phyloP scores from a whole-genome alignment of 1,140 invertebrate genomes.

The Hyphantria cunea region DNA sequence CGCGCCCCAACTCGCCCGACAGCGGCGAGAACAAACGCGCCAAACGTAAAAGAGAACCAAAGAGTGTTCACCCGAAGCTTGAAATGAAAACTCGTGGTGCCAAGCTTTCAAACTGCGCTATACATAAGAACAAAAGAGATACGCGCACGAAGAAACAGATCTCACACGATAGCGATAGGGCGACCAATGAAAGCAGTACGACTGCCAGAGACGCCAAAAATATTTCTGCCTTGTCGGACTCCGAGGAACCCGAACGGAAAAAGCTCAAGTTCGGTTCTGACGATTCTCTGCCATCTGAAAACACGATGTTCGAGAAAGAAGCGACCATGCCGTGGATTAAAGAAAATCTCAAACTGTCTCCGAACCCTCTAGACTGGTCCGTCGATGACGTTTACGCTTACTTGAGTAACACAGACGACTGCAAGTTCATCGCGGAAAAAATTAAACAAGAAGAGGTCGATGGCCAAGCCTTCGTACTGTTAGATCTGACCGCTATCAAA shows the following conservation, averaged over 20 bases:
- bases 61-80: constrained; percentile 72
- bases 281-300: constrained; percentile 69
- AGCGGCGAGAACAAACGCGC: constrained; percentile 79
- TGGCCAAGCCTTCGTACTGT: constrained; percentile 88
- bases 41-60: constrained; percentile 65
- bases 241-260: constrained; percentile 76
- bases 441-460: constrained; percentile 90
- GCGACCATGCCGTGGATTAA: constrained; percentile 56
- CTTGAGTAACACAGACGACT: constrained; percentile 86
- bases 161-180: constrained; percentile 63
- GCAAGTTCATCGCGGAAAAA: constrained; percentile 85
- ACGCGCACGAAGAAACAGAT: constrained; percentile 66
- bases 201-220: constrained; percentile 72
- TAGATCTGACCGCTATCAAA: constrained; percentile 87
- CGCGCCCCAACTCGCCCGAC: constrained; percentile 72
- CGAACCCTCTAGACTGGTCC: constrained; percentile 88
- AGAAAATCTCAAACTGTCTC: constrained; percentile 81
- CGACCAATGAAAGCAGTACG: constrained; percentile 69
- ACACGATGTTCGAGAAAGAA: constrained; percentile 71
- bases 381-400: constrained; percentile 88
- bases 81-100: constrained; percentile 83
- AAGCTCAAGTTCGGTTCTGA: constrained; percentile 69
- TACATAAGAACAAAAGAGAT: constrained; percentile 79
- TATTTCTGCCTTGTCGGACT: constrained; percentile 76
- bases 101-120: constrained; percentile 84